Conservation (phyloP, 2,888 invertebrate genomes). For the Mayetiola destructor region DNA sequence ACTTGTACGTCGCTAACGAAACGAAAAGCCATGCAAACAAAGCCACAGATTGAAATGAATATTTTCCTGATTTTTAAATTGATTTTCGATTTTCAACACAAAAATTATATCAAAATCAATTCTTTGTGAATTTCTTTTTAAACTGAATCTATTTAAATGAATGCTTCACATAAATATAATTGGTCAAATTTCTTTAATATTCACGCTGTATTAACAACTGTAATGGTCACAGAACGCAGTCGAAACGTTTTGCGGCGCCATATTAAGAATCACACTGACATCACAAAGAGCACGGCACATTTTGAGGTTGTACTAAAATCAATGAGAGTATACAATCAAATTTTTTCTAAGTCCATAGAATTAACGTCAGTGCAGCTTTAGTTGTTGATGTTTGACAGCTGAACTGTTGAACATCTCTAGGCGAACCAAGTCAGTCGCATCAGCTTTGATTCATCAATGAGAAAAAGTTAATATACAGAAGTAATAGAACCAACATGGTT, state of each 20-base stretch:
- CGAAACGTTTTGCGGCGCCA: slow-evolving; percentile 8
- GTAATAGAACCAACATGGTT: too few relatives aligned
- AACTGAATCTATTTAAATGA: not conserved
- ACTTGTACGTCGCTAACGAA: not conserved
- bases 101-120: not conserved
- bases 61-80: not conserved
- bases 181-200: not conserved
- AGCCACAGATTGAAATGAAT: not conserved
- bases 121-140: not conserved
- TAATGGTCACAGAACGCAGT: not conserved
- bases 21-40: not conserved
- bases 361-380: too few relatives aligned
- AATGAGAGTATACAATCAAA: too few relatives aligned
- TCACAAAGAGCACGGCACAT: not conserved
- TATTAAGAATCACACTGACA: slow-evolving; percentile 9
- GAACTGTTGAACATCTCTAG: too few relatives aligned
- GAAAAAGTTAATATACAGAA: too few relatives aligned
- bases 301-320: slow-evolving; percentile 10
- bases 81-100: not conserved
- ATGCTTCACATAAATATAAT: not conserved
- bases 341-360: too few relatives aligned
- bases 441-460: too few relatives aligned
- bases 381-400: too few relatives aligned
- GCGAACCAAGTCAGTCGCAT: too few relatives aligned
- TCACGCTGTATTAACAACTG: not conserved